Base-by-base conservation (phyloP, 2,113 vertebrate species). In the Oryzias curvinotus region DNA sequence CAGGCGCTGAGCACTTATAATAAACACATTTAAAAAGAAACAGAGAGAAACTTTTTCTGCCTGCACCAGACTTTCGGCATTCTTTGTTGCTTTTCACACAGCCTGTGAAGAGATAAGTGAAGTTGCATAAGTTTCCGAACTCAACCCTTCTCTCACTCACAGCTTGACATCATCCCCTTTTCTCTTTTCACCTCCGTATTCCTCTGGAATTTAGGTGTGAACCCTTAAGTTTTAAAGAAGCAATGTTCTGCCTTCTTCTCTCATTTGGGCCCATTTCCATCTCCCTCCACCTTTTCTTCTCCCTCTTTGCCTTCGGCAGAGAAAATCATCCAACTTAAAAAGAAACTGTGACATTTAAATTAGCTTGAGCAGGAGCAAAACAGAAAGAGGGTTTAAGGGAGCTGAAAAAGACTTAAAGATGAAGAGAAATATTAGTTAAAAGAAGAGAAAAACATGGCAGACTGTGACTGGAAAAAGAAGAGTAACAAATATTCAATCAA, bases 291-390 rank as follows among this genome's bases (percentile, higher is more conserved):
- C 54, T 28, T 42, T 46, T 65, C 55, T 51, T 28, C 45, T 68
- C 48, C 26, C 21, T 75, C 53, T 68, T 60, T 50, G 44, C 57
- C 53, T 56, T 59, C 57, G 78, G 73, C 67, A 75, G 56, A 53
- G 53, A 78, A 77, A 78, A 68, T 51, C 5, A 80, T 83, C 71
- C 71, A 78, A 75, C 71, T 73, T 52, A 72, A 77, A 79, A 78
- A 47, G 48, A 73, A 81, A 80, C 75, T 83, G 73, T 73, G 71
- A 63, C 62, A 80, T 83, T 75, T 70, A 72, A 81, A 81, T 71
- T 57, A 83, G 65, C 59, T 25, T 48, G 52, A 57, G 62, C 21
- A 15, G 66, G 45, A 58, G 41, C 30, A 8, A 67, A 53, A 57
- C 36, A 62, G 56, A 58, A 62, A 62, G 25, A 69, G 42, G 54